phyloP scores from a whole-genome alignment of 2,797 vertebrate species.

The Podarcis siculus region DNA sequence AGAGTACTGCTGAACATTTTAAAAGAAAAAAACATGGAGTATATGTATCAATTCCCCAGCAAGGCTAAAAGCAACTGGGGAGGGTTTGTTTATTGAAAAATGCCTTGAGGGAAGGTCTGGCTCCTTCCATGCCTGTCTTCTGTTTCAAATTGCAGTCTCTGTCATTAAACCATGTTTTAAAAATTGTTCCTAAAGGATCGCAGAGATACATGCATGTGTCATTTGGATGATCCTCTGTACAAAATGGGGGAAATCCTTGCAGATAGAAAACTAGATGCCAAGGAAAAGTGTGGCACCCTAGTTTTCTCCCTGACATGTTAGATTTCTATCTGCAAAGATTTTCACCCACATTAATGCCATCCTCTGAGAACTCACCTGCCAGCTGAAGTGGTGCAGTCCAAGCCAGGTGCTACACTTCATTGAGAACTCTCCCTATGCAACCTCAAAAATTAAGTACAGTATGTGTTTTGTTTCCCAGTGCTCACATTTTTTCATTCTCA shows the following conservation, averaged over 20 bases:
- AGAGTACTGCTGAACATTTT: no score
- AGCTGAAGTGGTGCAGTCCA: background rate
- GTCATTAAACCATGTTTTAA: background rate
- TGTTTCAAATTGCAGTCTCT: background rate
- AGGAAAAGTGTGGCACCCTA: background rate
- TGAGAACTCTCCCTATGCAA: background rate
- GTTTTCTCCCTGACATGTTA: background rate
- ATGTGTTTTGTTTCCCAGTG: background rate
- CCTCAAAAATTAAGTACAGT: background rate
- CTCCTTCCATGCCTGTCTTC: background rate
- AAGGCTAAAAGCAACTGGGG: background rate
- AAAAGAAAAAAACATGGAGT: background rate
- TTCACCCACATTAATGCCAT: background rate
- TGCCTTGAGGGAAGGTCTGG: background rate
- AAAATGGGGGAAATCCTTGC: background rate
- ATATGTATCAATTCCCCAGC: background rate
- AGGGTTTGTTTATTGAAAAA: no score
- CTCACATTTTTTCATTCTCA: background rate
- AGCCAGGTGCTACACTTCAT: background rate
- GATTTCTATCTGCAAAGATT: background rate
- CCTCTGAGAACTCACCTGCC: background rate
- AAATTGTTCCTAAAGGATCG: background rate
- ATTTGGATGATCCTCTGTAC: background rate
- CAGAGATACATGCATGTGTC: no score
- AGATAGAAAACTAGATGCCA: background rate